phyloP scores from a whole-genome alignment of 2,888 invertebrate species.

The Scotopteryx bipunctaria region DNA sequence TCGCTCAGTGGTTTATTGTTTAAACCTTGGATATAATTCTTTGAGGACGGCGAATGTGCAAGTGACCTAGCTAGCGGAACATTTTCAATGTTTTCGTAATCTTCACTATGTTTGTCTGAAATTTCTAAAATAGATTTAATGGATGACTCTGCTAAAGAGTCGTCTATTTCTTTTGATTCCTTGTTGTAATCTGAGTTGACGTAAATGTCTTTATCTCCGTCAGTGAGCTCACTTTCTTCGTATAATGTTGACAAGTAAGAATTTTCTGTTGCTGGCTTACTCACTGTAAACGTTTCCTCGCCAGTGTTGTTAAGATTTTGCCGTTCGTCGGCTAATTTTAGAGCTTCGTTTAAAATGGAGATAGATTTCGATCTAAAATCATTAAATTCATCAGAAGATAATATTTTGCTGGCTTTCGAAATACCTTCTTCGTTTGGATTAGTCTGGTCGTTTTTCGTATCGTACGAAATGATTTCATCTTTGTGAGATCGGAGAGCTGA shows the following conservation, averaged over 20 bases:
- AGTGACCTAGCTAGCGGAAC: constrained; percentile 57
- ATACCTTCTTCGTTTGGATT: constrained; percentile 18
- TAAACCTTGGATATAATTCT: constrained; percentile 59
- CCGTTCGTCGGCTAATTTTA: constrained; percentile 31
- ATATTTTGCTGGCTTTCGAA: constrained; percentile 27
- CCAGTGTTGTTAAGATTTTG: constrained; percentile 20
- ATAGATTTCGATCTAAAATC: constrained; percentile 20
- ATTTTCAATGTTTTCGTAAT: constrained; percentile 50
- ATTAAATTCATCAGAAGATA: constrained; percentile 24
- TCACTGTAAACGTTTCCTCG: constrained; percentile 25
- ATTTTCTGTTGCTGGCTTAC: constrained; percentile 28
- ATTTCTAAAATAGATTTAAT: constrained; percentile 51
- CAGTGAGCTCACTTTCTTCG: constrained; percentile 15
- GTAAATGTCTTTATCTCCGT: constrained; percentile 16
- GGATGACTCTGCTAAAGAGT: constrained; percentile 62
- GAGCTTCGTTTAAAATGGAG: constrained; percentile 33
- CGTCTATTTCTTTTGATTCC: constrained; percentile 45
- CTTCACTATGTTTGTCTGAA: constrained; percentile 43
- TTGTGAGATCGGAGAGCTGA: constrained; percentile 59
- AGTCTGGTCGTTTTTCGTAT: constrained; percentile 23
- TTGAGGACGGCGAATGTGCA: constrained; percentile 50
- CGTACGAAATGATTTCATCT: constrained; percentile 16
- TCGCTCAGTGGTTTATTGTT: constrained; percentile 47
- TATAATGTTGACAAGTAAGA: constrained; percentile 21
- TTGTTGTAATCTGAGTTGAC: constrained; percentile 13